A percentile compares a stretch with the other conserved stretches of the same genome.
Conservation (phyloP, 2,888 invertebrate genomes). For the Cecidostiba fungosa region DNA sequence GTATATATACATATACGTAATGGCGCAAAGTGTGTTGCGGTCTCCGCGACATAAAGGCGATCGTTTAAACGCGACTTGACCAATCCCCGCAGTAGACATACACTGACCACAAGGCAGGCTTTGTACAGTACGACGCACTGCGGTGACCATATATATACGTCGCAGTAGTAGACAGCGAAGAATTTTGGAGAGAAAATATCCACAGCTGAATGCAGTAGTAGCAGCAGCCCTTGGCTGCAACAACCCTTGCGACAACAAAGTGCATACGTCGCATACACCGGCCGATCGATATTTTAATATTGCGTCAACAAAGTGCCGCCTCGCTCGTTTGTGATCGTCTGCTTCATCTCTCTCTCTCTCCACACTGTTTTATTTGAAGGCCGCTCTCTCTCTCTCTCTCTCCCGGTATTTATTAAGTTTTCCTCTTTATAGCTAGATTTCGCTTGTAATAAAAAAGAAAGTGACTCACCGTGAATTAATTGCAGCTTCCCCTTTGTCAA, state of each 20-base stretch:
- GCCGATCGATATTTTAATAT: conserved; percentile 80
- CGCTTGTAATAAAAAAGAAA: not conserved
- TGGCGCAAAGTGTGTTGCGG: conserved; percentile 67
- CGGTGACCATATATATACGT: conserved; percentile 49
- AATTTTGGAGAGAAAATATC: not conserved
- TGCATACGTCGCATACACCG: conserved; percentile 80
- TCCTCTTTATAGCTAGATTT: not conserved
- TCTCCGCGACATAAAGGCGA: conserved; percentile 69
- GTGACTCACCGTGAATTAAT: too few species aligned
- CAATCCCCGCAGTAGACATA: conserved; percentile 65
- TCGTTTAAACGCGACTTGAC: conserved; percentile 69
- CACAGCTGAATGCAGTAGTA: not conserved
- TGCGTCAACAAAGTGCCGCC: conserved; percentile 70
- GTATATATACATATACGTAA: too few species aligned
- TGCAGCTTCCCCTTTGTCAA: not conserved
- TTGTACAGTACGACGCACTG: not conserved
- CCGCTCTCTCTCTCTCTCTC: too few species aligned
- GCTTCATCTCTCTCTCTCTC: not conserved
- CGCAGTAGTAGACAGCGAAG: conserved; percentile 52
- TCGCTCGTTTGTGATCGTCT: not conserved
- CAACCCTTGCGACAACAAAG: conserved; percentile 72
- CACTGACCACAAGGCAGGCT: not conserved
- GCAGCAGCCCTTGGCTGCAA: not conserved
- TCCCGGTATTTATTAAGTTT: not conserved
- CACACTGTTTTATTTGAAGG: too few species aligned